Conservation (phyloP, 2,113 vertebrate species). For the Chionis minor region DNA sequence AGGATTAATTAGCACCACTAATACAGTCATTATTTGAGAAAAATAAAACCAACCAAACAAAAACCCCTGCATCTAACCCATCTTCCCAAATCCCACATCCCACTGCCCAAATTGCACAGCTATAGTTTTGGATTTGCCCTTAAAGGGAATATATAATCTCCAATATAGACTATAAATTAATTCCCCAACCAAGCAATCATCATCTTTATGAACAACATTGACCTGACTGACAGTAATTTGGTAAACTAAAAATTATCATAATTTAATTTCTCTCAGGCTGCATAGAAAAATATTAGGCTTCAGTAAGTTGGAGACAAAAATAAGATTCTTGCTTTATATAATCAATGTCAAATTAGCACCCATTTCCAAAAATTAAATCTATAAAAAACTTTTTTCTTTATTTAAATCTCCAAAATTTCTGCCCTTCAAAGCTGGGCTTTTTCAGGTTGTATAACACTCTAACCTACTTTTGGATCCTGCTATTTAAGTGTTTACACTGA, state of each 20-base stretch:
- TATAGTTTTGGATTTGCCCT: not conserved
- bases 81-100: not conserved
- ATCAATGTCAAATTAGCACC: not conserved
- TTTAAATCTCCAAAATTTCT: not conserved
- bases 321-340: not conserved
- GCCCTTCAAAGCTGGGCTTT: not conserved
- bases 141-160: not conserved
- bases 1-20: not conserved
- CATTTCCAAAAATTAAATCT: not conserved
- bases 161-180: not conserved
- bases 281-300: not conserved
- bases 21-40: not conserved
- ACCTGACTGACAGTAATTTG: not conserved
- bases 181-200: not conserved
- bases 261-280: not conserved
- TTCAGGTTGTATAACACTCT: slow-evolving; percentile 36
- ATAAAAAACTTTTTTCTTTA: not conserved
- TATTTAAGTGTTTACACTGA: slow-evolving; percentile 51
- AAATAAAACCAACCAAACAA: not conserved
- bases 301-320: not conserved
- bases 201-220: not conserved
- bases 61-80: not conserved
- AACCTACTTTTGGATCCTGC: slow-evolving; percentile 35
- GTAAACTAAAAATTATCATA: not conserved
- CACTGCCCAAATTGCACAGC: not conserved